Percentiles rank a stretch among this genome's conserved stretches.
phyloP scores from a whole-genome alignment of 2,888 invertebrate genomes.

The Drosophila macrospina region DNA sequence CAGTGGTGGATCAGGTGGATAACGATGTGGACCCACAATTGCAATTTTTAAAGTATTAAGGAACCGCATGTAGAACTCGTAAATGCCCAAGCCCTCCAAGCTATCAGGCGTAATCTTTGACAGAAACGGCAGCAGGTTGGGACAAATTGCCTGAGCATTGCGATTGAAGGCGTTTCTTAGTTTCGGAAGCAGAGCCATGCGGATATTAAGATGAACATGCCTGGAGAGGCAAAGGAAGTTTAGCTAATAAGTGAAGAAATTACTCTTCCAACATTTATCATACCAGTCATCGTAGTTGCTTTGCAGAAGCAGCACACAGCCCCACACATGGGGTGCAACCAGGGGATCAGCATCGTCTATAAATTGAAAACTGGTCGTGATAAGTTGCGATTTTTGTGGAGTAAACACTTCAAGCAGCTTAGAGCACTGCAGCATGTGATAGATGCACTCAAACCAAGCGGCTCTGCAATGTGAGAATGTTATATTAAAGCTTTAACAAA shows the following conservation, averaged over 20 bases:
- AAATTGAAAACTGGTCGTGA: slow-evolving; percentile 87
- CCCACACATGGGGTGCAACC: slow-evolving; percentile 90
- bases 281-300: slow-evolving; percentile 86
- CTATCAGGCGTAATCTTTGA: slow-evolving; percentile 86
- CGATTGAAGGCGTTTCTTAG: slow-evolving; percentile 91
- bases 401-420: slow-evolving; percentile 86
- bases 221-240: slow-evolving; percentile 50
- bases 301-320: slow-evolving; percentile 88
- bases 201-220: slow-evolving; percentile 88
- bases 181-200: slow-evolving; percentile 91
- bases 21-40: slow-evolving; percentile 87
- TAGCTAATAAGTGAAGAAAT: background rate
- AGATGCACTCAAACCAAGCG: slow-evolving; percentile 90
- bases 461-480: slow-evolving; percentile 78
- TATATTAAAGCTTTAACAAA: background rate
- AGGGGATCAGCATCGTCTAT: slow-evolving; percentile 90
- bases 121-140: slow-evolving; percentile 91
- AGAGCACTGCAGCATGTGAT: slow-evolving; percentile 88
- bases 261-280: background rate
- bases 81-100: slow-evolving; percentile 67
- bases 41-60: slow-evolving; percentile 90
- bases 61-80: slow-evolving; percentile 88
- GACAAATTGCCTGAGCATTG: slow-evolving; percentile 90
- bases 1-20: slow-evolving; percentile 85
- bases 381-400: slow-evolving; percentile 87